Conservation (phyloP, 2,888 invertebrate species). For the Phragmatobia fuliginosa region DNA sequence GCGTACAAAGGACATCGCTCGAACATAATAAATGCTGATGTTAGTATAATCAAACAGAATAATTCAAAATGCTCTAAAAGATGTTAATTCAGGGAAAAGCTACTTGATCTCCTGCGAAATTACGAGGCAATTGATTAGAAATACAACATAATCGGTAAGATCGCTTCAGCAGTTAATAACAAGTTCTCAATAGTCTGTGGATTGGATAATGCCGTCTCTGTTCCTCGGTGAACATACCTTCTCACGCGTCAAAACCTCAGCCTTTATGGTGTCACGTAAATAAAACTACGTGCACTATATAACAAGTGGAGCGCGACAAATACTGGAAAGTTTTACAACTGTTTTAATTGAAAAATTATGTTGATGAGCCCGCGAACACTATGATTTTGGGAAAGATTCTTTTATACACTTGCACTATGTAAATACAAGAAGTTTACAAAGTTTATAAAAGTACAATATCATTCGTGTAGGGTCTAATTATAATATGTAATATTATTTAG, state of each 20-base stretch:
- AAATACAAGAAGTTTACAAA: background rate
- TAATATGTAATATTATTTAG: no score
- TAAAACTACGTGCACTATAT: constrained; percentile 73
- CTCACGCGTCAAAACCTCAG: constrained; percentile 54
- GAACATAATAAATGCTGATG: constrained; percentile 37
- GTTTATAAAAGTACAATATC: background rate
- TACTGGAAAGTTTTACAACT: constrained; percentile 60
- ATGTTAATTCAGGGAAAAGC: background rate
- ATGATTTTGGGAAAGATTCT: constrained; percentile 25
- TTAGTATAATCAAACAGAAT: constrained; percentile 22
- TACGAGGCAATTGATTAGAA: background rate
- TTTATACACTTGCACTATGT: background rate
- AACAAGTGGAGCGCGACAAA: constrained; percentile 72
- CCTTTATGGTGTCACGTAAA: constrained; percentile 74
- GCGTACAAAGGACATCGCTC: constrained; percentile 60
- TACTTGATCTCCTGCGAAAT: background rate
- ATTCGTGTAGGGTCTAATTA: background rate
- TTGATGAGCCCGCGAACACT: constrained; percentile 32
- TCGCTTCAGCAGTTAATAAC: constrained; percentile 19
- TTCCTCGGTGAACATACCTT: constrained; percentile 44
- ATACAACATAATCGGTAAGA: constrained; percentile 25
- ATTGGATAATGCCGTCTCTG: constrained; percentile 41
- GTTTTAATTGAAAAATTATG: constrained; percentile 48
- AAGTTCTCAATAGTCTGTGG: constrained; percentile 13
- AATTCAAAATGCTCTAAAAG: constrained; percentile 14